Conservation (phyloP, 2,113 vertebrate genomes). For the Eubucco bourcierii region DNA sequence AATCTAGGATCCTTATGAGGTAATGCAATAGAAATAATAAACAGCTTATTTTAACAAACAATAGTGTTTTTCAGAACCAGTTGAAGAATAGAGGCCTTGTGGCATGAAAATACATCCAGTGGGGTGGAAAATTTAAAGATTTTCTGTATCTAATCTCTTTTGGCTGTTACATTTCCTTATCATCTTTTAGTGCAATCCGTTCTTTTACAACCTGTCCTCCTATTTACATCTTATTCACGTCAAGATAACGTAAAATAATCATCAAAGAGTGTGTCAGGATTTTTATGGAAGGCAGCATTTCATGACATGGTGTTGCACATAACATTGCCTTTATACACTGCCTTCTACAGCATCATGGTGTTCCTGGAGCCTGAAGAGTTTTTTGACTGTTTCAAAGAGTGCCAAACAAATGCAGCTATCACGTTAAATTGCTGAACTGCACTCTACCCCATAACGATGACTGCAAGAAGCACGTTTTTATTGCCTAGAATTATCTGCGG, state of each 20-base stretch:
- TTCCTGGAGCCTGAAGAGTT: neutral
- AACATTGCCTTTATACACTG: neutral
- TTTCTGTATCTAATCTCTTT: neutral
- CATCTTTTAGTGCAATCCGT: neutral
- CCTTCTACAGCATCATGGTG: neutral
- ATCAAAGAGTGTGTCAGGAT: neutral
- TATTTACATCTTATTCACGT: neutral
- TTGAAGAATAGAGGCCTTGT: slow-evolving; percentile 22
- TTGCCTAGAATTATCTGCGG: fast-evolving
- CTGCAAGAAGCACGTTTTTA: neutral
- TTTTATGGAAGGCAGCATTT: neutral
- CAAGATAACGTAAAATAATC: neutral
- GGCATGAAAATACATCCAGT: neutral
- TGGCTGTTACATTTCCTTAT: neutral
- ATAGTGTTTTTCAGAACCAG: slow-evolving; percentile 1
- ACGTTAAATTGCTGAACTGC: fast-evolving
- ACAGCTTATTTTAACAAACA: slow-evolving; percentile 24
- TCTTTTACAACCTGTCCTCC: neutral
- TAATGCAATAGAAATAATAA: slow-evolving; percentile 27
- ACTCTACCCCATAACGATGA: neutral
- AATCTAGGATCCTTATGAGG: neutral
- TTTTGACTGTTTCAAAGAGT: too few relatives aligned
- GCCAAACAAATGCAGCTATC: fast-evolving
- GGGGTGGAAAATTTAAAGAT: neutral
- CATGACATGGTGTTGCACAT: neutral